Evolutionary conservation across 2,797 vertebrate species (phyloP), one percentile per base, ranked within the genome.

Genomic region (Melanotaenia parkinsoni): DNA sequence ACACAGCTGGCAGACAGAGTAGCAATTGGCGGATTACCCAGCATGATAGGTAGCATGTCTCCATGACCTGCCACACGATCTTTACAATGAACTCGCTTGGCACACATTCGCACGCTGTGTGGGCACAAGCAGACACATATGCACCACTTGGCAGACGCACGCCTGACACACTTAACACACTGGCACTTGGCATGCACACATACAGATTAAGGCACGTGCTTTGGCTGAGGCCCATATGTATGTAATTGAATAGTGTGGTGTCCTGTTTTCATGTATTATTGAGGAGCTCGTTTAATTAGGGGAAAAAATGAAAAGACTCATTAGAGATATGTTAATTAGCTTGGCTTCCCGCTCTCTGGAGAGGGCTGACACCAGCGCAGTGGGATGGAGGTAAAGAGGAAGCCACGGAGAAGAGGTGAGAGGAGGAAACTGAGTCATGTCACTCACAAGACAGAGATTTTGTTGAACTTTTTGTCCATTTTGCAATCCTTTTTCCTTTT

Each of bases 271-370:
- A 93, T 95, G 91, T 92, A 93, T 95, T 95, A 94, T 94, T 91
- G 91, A 94, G 93, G 89, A 89, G 92, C 92, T 91, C 72, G 87
- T 93, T 95, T 95, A 95, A 95, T 95, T 91, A 94, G 90, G 32
- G 80, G 88, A 94, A 94, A 92, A 94, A 93, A 93, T 93, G 91
- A 94, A 94, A 95, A 93, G 92, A 93, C 93, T 95, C 94, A 93
- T 95, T 94, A 95, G 92, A 92, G 92, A 91, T 93, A 93, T 94
- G 94, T 89, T 95, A 94, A 95, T 95, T 92, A 94, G 93, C 88
- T 90, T 77, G 83, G 85, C 88, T 89, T 84, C 66, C 74, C 77
- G 80, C 84, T 87, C 82, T 90, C 91, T 90, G 82, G 91, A 93
- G 89, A 89, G 88, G 83, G 83, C 90, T 83, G 80, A 90, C 82